These are phyloP conservation scores for Macrotus californicus DNA, from an alignment of 2,113 vertebrate genomes.

Conservation along the genomic window DNA sequence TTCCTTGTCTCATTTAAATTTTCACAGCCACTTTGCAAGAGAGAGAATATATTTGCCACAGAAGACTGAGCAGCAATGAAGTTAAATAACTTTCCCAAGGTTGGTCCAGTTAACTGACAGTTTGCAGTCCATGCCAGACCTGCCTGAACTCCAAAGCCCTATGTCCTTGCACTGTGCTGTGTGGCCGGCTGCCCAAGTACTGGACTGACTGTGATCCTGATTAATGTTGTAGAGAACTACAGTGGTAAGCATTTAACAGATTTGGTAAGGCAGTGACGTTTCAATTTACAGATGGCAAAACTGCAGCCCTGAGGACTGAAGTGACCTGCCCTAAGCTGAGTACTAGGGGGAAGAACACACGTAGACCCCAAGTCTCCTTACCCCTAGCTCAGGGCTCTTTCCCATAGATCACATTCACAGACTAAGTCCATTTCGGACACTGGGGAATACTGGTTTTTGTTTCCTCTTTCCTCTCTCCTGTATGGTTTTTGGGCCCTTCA, in stretches of 20 bases:
- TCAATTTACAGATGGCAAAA: neutral
- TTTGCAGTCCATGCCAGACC: neutral
- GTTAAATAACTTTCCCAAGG: neutral
- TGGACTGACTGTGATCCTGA: neutral
- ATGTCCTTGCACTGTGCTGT: accelerated
- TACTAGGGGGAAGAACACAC: neutral
- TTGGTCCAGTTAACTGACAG: neutral
- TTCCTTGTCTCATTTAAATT: neutral
- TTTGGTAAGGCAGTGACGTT: neutral
- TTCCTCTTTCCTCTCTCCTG: neutral
- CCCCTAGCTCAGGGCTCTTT: neutral
- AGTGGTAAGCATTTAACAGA: neutral
- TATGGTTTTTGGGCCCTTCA: neutral
- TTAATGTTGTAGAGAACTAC: neutral
- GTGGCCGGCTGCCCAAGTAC: neutral
- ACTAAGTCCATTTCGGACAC: neutral
- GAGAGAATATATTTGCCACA: neutral
- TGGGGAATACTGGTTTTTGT: neutral
- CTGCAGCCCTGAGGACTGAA: neutral
- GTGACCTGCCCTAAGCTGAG: neutral
- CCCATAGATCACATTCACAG: neutral
- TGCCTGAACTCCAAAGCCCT: neutral
- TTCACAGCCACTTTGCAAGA: neutral
- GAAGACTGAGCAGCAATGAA: neutral
- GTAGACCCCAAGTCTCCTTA: neutral